Base-by-base conservation (phyloP, 2,888 invertebrate genomes). In the Zelleria hepariella region DNA sequence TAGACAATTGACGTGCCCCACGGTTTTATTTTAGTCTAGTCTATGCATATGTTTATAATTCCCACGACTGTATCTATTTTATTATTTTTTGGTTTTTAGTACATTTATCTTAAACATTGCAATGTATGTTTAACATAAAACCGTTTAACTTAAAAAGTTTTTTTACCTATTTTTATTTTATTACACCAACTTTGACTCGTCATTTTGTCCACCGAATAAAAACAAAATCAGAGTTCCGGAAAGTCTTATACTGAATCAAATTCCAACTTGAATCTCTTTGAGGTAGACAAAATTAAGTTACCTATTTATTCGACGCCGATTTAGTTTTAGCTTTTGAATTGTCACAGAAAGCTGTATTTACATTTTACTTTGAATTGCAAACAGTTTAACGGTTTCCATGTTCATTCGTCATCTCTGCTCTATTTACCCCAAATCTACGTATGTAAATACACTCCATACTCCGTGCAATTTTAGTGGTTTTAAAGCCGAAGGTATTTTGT, bases 261-360 rank as follows among this genome's bases (percentile, higher is more conserved):
- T 18, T 51, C 58, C 58, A 59, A 58, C 60, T 51, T 51, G 32
- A 42, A 42, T 42, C 15, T 42, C 51, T 51, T 51, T 51, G 51
- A 51, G 51, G 21, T 51, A 8, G 21, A 49, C 49, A 7, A 49
- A 52, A 56, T 54, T 61, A 55, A 59, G 61, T 61, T 57, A 62
- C 42, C 57, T 52, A 57, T 60, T 48, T 57, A 57, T 57, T 51
- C 57, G 57, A 57, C 60, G 60, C 10, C 32, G 32, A 42, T 0
- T 42, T 42, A 42, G 32, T 42, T 7, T 42, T 42, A 15, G 32
- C 32, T 42, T 32, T 42, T 15, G 15, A 15, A 32, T 32, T 42
- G 15, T 42, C 32, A 3, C 15, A 15, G 5, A 42, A 42, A 42
- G 32, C 32, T 42, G 15, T 10, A 42, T 42, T 42, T 42, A 15